phyloP scores from a whole-genome alignment of 2,888 invertebrate species.

The Plutella xylostella region DNA sequence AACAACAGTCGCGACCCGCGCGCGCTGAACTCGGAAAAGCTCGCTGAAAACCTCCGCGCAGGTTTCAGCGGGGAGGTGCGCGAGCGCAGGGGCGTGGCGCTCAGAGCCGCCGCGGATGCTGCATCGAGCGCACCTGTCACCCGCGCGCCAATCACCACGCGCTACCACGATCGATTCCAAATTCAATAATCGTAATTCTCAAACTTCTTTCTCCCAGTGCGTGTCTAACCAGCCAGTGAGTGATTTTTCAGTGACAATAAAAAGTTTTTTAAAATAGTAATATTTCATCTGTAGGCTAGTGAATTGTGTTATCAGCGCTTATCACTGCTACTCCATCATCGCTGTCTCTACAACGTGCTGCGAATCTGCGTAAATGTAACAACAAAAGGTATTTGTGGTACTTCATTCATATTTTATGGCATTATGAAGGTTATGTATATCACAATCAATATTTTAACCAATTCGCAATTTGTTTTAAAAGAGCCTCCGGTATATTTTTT shows the following conservation, averaged over 20 bases:
- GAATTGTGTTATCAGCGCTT: constrained; percentile 4
- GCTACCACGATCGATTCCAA: neutral
- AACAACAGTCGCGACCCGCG: neutral
- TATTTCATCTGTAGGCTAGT: neutral
- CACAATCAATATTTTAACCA: no score
- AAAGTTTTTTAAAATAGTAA: neutral
- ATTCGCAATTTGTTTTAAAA: no score
- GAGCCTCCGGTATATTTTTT: no score
- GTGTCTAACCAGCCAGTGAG: no score
- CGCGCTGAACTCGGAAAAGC: constrained; percentile 24
- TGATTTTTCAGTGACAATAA: neutral
- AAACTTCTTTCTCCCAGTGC: neutral
- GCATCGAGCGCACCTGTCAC: constrained; percentile 52
- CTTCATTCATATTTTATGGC: no score
- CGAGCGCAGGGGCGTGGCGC: constrained; percentile 48
- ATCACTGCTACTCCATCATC: neutral
- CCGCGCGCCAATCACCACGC: constrained; percentile 12
- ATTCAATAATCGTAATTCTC: neutral
- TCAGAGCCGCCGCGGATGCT: constrained; percentile 59
- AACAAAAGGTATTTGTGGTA: constrained; percentile 2
- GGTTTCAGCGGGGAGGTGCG: constrained; percentile 55
- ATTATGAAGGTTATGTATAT: no score
- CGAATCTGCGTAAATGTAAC: constrained; percentile 8
- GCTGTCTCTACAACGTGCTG: neutral
- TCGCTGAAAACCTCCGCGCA: constrained; percentile 29